Percentiles rank a stretch among this genome's conserved stretches.
Conservation (phyloP, 1,140 invertebrate genomes). For the Argopecten irradians region DNA sequence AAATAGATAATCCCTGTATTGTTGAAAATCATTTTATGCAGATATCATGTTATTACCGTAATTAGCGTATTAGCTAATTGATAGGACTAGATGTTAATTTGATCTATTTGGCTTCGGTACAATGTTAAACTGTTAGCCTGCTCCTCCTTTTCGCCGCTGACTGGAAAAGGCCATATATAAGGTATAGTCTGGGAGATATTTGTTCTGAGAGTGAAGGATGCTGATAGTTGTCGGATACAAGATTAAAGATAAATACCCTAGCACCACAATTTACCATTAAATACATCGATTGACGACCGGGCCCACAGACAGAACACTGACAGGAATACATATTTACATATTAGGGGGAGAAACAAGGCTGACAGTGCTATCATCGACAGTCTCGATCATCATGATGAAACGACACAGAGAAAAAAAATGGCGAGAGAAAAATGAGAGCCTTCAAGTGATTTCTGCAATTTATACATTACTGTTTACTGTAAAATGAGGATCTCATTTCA, state of each 20-base stretch:
- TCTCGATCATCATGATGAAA: background rate
- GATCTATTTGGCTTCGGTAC: background rate
- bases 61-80: too few species aligned
- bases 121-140: background rate
- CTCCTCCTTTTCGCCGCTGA: background rate
- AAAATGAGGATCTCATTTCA: too few species aligned
- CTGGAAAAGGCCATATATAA: background rate
- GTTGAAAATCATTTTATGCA: too few species aligned
- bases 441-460: too few species aligned
- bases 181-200: too few species aligned
- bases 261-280: background rate
- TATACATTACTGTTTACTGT: too few species aligned
- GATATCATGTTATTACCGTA: too few species aligned
- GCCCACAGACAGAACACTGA: background rate
- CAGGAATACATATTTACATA: conserved; percentile 18
- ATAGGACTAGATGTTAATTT: too few species aligned
- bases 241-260: conserved; percentile 23
- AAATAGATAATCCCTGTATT: too few species aligned
- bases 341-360: background rate
- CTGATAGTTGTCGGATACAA: background rate
- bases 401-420: background rate
- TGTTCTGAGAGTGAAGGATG: background rate
- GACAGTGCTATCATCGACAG: background rate
- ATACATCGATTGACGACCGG: background rate
- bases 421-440: background rate